phyloP scores from a whole-genome alignment of 2,888 invertebrate genomes.

The Rhingia rostrata region DNA sequence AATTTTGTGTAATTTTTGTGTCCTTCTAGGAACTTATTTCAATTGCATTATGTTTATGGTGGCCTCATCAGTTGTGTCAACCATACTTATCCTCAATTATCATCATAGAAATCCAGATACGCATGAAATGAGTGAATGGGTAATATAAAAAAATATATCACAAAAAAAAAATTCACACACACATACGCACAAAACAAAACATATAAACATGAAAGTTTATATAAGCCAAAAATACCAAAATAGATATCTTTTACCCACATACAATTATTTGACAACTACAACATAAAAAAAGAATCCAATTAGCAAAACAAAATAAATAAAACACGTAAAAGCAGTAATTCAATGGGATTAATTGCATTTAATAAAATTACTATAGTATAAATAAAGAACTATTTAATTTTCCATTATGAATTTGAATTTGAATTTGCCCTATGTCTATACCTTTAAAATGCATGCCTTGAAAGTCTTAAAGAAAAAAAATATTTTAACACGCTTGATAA shows the following conservation, averaged over 20 bases:
- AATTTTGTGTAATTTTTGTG: constrained; percentile 84
- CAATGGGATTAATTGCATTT: constrained; percentile 72
- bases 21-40: constrained; percentile 94
- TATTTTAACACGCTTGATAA: constrained; percentile 52
- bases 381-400: constrained; percentile 72
- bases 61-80: constrained; percentile 98
- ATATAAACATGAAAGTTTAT: constrained; percentile 26
- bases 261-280: constrained; percentile 26
- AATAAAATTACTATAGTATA: constrained; percentile 68
- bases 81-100: constrained; percentile 98
- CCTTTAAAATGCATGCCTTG: constrained; percentile 70
- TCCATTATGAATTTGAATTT: constrained; percentile 70
- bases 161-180: constrained; percentile 69
- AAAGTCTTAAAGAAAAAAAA: constrained; percentile 40
- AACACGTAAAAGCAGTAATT: constrained; percentile 71
- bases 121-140: constrained; percentile 98
- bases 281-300: constrained; percentile 29
- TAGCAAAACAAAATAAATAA: constrained; percentile 51
- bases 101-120: constrained; percentile 98
- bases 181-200: constrained; percentile 23
- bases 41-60: constrained; percentile 99
- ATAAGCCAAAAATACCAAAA: constrained; percentile 48
- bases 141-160: constrained; percentile 84
- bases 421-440: constrained; percentile 70
- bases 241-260: constrained; percentile 53